Evolutionary conservation across 2,888 invertebrate species (phyloP), one percentile per base, ranked within the genome.

Genomic region (Uropetala carovei): DNA sequence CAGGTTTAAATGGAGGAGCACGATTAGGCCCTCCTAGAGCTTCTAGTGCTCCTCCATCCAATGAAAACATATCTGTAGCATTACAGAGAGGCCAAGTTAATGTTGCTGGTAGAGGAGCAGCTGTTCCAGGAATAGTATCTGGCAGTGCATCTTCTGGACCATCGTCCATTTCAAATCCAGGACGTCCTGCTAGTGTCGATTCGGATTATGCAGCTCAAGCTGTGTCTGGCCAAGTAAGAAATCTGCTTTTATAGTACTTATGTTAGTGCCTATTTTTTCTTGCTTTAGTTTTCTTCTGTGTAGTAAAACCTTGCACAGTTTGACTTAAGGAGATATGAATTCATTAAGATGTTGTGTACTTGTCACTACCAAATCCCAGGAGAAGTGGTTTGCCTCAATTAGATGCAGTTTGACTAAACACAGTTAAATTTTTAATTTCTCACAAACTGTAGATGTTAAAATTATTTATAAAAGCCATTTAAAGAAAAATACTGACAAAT

Each of bases 31-130:
- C 92, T 83, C 92, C 92, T 2, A 96, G 98, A 92, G 98, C 98
- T 0, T 98, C 98, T 0, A 98, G 98, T 94, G 98, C 98, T 0
- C 98, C 98, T 18, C 97, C 98, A 16, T 96, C 97, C 89, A 96
- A 96, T 93, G 93, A 94, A 89, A 89, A 89, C 89, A 89, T 89
- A 89, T 89, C 89, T 43, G 89, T 89, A 64, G 64, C 89, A 89
- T 64, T 89, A 64, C 89, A 89, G 56, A 89, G 89, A 64, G 89
- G 89, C 89, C 94, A 94, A 93, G 93, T 93, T 58, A 95, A 95
- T 83, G 93, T 93, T n/a, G 93, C 93, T 30, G 93, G 95, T 43
- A 94, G 94, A 68, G 93, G 94, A 60, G 94, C 94, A 91, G 86
- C 22, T 81, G 92, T 94, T 94, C 93, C 95, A 95, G 93, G 96